A percentile compares a stretch with the other conserved stretches of the same genome.
These are phyloP conservation scores for Sclerodermus sp. DNA, from an alignment of 2,888 invertebrate species.

Conservation along the genomic window DNA sequence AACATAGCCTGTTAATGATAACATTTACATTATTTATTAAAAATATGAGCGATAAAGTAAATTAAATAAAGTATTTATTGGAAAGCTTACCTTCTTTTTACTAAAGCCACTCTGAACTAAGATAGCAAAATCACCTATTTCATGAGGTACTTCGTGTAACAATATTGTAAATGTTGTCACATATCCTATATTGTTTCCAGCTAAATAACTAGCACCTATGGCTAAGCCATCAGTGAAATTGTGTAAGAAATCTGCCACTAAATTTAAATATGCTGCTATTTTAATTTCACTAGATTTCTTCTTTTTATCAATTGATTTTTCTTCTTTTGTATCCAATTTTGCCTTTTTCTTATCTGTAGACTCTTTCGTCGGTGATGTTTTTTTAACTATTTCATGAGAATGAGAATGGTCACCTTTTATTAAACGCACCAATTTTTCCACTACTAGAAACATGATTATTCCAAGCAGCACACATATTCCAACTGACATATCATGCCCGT, in stretches of 20 bases:
- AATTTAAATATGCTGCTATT: conserved; percentile 91
- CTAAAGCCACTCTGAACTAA: conserved; percentile 96
- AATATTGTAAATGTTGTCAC: conserved; percentile 95
- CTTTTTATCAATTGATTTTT: conserved; percentile 11
- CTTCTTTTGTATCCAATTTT: conserved; percentile 26
- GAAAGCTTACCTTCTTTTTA: conserved; percentile 69
- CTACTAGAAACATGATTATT: conserved; percentile 86
- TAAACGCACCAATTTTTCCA: conserved; percentile 90
- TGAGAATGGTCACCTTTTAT: conserved; percentile 77
- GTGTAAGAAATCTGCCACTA: conserved; percentile 97
- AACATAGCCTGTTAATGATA: conserved; percentile 78
- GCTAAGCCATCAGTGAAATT: conserved; percentile 99
- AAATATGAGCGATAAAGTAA: conserved; percentile 3
- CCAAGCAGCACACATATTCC: conserved; percentile 95
- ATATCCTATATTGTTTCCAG: conserved; percentile 82
- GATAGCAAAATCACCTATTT: conserved; percentile 99
- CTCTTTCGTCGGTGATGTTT: conserved; percentile 5
- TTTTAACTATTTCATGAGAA: conserved; percentile 19
- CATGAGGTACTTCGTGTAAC: conserved; percentile 98
- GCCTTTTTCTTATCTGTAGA: conserved; percentile 34
- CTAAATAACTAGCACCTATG: conserved; percentile 96
- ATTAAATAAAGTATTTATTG: not conserved
- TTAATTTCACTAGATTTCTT: conserved; percentile 63
- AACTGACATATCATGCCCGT: conserved; percentile 81
- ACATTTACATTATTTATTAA: conserved; percentile 1